Evolutionary conservation across 2,888 invertebrate species (phyloP).

Genomic region (Cremastobaeus sp.): DNA sequence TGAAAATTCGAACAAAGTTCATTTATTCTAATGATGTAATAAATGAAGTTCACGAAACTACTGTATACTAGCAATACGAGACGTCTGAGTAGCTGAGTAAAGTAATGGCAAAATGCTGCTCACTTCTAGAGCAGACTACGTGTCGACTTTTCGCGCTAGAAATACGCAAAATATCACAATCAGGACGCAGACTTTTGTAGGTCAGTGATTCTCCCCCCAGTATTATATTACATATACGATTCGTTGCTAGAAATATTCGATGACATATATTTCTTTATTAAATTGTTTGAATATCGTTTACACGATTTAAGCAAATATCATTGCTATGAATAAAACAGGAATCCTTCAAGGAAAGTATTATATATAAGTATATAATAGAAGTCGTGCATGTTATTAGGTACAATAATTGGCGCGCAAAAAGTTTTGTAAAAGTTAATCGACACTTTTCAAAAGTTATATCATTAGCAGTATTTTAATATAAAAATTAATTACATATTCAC

Average conservation of each 20-base stretch:
- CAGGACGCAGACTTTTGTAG: slow-evolving; percentile 16
- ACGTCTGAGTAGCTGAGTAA: slow-evolving; percentile 17
- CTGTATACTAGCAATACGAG: slow-evolving; percentile 13
- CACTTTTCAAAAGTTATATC: too few relatives aligned
- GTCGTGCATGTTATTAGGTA: too few relatives aligned
- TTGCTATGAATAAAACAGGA: slow-evolving; percentile 16
- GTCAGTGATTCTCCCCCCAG: slow-evolving; percentile 28
- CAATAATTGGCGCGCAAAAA: too few relatives aligned
- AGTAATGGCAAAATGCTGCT: slow-evolving; percentile 23
- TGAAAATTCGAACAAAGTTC: slow-evolving; percentile 15
- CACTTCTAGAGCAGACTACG: slow-evolving; percentile 16
- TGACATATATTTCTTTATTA: slow-evolving; percentile 25
- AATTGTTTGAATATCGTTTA: slow-evolving; percentile 26
- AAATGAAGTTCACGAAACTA: slow-evolving; percentile 18
- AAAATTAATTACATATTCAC: too few relatives aligned
- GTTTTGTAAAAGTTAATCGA: too few relatives aligned
- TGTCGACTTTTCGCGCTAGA: slow-evolving; percentile 23
- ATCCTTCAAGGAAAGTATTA: too few relatives aligned
- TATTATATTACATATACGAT: slow-evolving; percentile 20
- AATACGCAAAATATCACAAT: slow-evolving; percentile 17
- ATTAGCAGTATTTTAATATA: too few relatives aligned
- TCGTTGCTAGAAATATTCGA: slow-evolving; percentile 27
- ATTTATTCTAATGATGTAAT: slow-evolving; percentile 33
- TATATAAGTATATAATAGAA: too few relatives aligned
- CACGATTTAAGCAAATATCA: slow-evolving; percentile 5